Conservation (phyloP, 2,113 vertebrate species). For the Hipposideros armiger region DNA sequence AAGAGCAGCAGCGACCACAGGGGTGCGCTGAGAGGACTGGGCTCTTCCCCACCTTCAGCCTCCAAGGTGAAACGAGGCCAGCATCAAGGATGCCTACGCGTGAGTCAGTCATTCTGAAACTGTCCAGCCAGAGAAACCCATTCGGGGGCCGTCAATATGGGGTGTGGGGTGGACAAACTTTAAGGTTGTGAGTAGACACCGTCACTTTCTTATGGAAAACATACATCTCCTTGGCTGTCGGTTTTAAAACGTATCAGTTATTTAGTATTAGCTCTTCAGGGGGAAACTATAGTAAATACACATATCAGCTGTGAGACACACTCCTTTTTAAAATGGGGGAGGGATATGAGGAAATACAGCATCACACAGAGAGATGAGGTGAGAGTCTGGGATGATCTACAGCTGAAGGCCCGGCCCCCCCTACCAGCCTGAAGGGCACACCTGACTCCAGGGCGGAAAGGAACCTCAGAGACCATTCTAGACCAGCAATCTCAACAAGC, state of each 20-base stretch:
- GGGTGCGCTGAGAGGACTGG: no score
- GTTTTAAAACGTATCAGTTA: neutral
- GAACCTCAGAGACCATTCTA: neutral
- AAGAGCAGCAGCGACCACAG: neutral
- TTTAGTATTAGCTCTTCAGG: neutral
- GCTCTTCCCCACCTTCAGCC: neutral
- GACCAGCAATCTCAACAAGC: neutral
- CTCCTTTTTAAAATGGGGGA: neutral
- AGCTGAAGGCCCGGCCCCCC: neutral
- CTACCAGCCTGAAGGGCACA: neutral
- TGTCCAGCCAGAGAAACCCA: neutral
- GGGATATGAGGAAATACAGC: neutral
- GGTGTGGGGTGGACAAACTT: neutral
- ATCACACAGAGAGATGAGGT: neutral
- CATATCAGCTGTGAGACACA: neutral
- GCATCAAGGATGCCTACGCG: accelerated
- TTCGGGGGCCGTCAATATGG: neutral
- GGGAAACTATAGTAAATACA: neutral
- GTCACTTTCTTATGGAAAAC: neutral
- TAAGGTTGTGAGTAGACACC: neutral
- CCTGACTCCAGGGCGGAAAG: neutral
- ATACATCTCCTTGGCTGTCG: neutral
- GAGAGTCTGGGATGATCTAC: no score
- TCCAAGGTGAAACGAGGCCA: neutral
- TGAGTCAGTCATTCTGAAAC: neutral